These are phyloP conservation scores for Hypotaenidia philippensis DNA, from an alignment of 2,797 vertebrate species.

Conservation along the genomic window DNA sequence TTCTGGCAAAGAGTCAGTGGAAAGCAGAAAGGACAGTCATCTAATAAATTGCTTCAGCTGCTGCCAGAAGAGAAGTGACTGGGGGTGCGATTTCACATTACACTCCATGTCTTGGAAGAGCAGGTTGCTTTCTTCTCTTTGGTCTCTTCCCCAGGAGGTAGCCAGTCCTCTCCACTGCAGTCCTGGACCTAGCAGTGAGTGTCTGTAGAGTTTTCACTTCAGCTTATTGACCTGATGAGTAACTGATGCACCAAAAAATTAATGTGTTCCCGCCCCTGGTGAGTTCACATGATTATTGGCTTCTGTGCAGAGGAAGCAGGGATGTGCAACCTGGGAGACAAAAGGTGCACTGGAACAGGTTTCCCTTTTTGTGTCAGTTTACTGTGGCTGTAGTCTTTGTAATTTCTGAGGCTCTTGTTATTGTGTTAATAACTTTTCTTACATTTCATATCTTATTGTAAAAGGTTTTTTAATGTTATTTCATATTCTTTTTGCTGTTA, in stretches of 20 bases:
- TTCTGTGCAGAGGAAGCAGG: background rate
- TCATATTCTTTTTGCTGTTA: background rate
- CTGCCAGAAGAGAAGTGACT: background rate
- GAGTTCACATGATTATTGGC: background rate
- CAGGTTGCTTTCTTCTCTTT: background rate
- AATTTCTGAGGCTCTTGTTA: background rate
- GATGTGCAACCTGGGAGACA: background rate
- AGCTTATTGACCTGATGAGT: background rate
- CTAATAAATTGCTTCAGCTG: background rate
- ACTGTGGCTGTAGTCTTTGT: background rate
- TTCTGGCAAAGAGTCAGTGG: background rate
- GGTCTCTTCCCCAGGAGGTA: background rate
- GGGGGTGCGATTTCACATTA: rapidly evolving
- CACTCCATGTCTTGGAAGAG: background rate
- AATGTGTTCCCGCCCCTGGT: background rate
- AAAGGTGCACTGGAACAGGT: background rate
- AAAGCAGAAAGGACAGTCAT: background rate
- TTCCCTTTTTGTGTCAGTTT: background rate
- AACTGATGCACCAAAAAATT: background rate
- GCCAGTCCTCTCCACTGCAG: background rate
- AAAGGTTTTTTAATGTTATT: background rate
- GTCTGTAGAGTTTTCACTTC: background rate
- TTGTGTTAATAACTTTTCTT: background rate
- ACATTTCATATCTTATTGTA: background rate
- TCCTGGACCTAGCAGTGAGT: background rate